Base-by-base conservation (phyloP, 2,888 invertebrate species). In the Pegoplata infirma region DNA sequence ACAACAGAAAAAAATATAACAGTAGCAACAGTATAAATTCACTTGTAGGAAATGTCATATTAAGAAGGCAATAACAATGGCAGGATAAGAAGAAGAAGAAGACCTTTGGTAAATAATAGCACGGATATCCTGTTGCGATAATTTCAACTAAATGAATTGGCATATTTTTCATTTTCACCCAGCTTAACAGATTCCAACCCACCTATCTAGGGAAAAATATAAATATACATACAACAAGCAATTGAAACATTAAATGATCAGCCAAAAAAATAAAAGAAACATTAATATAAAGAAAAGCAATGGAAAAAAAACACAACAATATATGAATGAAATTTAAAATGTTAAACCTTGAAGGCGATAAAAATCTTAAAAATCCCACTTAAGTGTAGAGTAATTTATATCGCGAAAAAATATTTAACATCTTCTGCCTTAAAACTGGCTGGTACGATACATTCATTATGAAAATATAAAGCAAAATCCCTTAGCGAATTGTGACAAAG, bases 61-160 rank as follows among this genome's bases (percentile, higher is more conserved):
- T 67, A 67, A 32, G n/a, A n/a, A n/a, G 21, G 5, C 19, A 12
- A 19, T 36, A 10, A 21, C 59, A 12, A 44, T 46, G 23, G 46
- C 16, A 58, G 40, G 14, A 23, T 17, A 47, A 19, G 32, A 40
- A 44, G 6, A 58, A 46, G 21, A 67, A 46, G 76, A 76, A 53
- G 28, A 25, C 47, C 61, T 25, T n/a, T 12, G 68, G 53, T 51
- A 71, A 68, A 61, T 68, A 76, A 67, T 76, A 78, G 67, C 63
- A 71, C 75, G 79, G 75, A 79, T 79, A 79, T 79, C 79, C 72
- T 74, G 75, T 73, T 78, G 83, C 86, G 86, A 86, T 88, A 87
- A 88, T 87, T 88, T 86, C 86, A 87, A 86, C 86, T 85, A 88
- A 87, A 87, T 87, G 87, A 87, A 87, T 87, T 87, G 87, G 87